Conservation (phyloP, 2,888 invertebrate species). For the Siphonodentalium dalli region DNA sequence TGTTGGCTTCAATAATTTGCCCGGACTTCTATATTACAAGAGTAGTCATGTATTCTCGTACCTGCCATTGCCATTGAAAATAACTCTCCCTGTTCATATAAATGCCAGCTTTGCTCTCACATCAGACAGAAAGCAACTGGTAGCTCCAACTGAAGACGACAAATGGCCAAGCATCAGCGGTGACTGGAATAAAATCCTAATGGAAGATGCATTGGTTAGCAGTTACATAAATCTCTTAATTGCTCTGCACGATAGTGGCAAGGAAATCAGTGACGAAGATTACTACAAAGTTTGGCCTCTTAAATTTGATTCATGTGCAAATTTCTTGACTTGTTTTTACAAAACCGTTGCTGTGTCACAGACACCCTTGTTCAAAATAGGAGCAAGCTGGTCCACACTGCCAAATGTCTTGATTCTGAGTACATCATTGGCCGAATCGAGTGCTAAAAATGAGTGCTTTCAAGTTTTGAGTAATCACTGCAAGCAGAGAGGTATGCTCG, state of each 20-base stretch:
- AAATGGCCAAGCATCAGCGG: constrained; percentile 26
- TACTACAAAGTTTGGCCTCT: constrained; percentile 27
- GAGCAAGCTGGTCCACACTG: constrained; percentile 10
- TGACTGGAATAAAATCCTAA: constrained; percentile 51
- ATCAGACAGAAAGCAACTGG: constrained; percentile 55
- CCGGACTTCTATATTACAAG: no score
- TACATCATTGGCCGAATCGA: constrained; percentile 4
- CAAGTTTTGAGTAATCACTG: no score
- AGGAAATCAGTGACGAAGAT: constrained; percentile 9
- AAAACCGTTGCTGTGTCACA: constrained; percentile 1
- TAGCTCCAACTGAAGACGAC: constrained; percentile 52
- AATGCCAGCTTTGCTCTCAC: constrained; percentile 58
- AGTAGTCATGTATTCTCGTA: constrained; percentile 52
- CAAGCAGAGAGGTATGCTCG: no score
- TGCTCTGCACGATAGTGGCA: background rate
- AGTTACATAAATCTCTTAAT: constrained; percentile 34
- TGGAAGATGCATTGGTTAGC: constrained; percentile 41
- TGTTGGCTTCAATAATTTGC: no score
- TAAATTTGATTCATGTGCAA: background rate
- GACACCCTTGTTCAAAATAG: constrained; percentile 18
- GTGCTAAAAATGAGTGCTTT: constrained; percentile 15
- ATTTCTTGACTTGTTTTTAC: constrained; percentile 15
- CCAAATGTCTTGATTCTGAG: constrained; percentile 25
- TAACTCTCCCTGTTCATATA: constrained; percentile 58
- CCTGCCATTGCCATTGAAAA: constrained; percentile 53